Evolutionary conservation across 2,888 invertebrate species (phyloP), one percentile per base, ranked within the genome.

Genomic region (Spialia ferax): DNA sequence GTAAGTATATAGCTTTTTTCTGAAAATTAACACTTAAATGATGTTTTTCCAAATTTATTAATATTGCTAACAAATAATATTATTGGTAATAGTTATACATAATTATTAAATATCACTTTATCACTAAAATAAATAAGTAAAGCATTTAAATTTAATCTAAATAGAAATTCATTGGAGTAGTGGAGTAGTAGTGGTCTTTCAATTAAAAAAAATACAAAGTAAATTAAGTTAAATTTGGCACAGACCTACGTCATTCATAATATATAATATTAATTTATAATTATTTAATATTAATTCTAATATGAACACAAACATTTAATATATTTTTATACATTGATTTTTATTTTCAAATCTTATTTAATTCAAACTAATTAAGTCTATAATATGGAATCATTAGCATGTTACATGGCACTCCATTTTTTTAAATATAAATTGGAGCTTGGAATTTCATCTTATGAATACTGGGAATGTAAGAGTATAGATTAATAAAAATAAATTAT

Each of bases 401-500:
- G 6, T n/a, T 38, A 38, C 15, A 38, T 38, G 38, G 38, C 38
- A 38, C 38, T 38, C n/a, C 38, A 38, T 38, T 2, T 15, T 38
- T 38, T 38, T 8, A 1, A n/a, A 7, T 7, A 38, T 35, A 13
- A 35, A 35, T n/a, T 7, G 15, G n/a, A 38, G 38, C 6, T 38
- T n/a, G 38, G n/a, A 38, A 38, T 38, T n/a, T 38, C 38, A n/a
- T n/a, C 15, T 15, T 38, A 38, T 38, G n/a, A 38, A n/a, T 38
- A 38, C 38, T 38, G 38, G 38, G 38, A 38, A 38, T 38, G 38
- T n/a, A 15, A n/a, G 1, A n/a, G 15, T 38, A 38, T 38, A 15
- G n/a, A 38, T 38, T 38, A 55, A 55, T 8, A 55, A 35, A 20
- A 35, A 13, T n/a, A n/a, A n/a, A n/a, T n/a, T n/a, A n/a, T n/a